Base-by-base conservation (phyloP, 2,888 invertebrate species). In the Cantharis nigra region DNA sequence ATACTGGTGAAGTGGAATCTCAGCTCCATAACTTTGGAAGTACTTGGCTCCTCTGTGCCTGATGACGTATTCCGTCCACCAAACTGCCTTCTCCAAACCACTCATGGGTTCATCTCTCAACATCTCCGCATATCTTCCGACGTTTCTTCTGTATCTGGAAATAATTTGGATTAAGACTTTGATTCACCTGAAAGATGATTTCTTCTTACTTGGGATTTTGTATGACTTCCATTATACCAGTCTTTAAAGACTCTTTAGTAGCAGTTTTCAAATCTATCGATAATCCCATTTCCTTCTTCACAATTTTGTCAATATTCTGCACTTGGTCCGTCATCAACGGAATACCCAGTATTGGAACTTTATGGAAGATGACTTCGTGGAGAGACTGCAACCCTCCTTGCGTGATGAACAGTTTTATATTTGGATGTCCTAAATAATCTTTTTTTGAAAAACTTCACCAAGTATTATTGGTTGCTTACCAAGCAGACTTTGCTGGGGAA, bases 311-410 rank as follows among this genome's bases (percentile, higher is more conserved):
- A 0, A 80, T 80, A 74, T 85, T 84, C 13, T 73, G 69, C 20
- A 77, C 74, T 72, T 85, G 85, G 74, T 85, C 85, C 11, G 78
- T 81, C 20, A 78, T 78, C 67, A 83, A 82, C 7, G 85, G 85
- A 30, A 85, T 71, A 9, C 80, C 83, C 9, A 84, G 75, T 62
- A 85, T 74, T 13, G 86, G 86, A 80, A 83, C 80, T 62, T 80
- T 78, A 74, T 81, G 77, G 64, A 78, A 74, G 9, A 83, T 80
- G 3, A 83, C 81, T 78, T 83, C 83, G 65, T 80, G 81, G 65
- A 80, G 81, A 28, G 81, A 82, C 63, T 79, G 75, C 9, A 81
- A 69, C 9, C 83, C 82, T 62, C 83, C 82, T 28, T 83, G 83
- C 7, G 83, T 83, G 9, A 83, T 81, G 65, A 83, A 83, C 13